These are phyloP conservation scores for Alligator mississippiensis DNA, from an alignment of 2,113 vertebrate genomes.

Conservation along the genomic window DNA sequence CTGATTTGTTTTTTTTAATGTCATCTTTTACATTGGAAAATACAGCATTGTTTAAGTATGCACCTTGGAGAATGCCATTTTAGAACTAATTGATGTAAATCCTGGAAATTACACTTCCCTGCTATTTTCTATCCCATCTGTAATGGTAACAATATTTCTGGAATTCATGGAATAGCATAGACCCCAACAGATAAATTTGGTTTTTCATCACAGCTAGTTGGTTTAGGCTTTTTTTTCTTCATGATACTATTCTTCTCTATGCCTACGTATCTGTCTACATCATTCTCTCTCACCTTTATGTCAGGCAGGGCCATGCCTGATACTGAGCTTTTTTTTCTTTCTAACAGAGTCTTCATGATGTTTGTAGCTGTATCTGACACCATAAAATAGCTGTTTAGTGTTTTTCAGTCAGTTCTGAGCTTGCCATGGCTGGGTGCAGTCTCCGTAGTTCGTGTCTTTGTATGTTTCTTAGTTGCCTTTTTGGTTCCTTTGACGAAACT, in stretches of 20 bases:
- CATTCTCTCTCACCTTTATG: constrained; percentile 59
- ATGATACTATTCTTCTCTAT: background rate
- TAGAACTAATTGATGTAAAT: background rate
- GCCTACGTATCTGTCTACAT: background rate
- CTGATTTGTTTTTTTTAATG: background rate
- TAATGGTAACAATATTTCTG: background rate
- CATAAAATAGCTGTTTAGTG: background rate
- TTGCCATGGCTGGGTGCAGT: accelerated
- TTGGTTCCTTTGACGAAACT: constrained; percentile 64
- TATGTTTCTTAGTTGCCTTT: background rate
- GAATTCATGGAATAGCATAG: accelerated
- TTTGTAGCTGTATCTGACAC: accelerated
- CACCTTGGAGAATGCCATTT: background rate
- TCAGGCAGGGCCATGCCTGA: background rate
- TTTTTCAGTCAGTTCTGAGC: background rate
- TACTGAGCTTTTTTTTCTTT: background rate
- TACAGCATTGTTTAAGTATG: background rate
- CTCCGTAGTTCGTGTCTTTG: background rate
- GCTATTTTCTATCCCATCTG: accelerated
- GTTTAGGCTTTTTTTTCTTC: background rate
- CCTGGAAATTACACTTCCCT: background rate
- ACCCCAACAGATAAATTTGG: background rate
- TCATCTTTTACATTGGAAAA: background rate
- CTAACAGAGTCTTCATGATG: background rate
- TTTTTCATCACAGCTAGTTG: background rate